Conservation (phyloP, 2,797 vertebrate species). For the Centroberyx gerrardi region DNA sequence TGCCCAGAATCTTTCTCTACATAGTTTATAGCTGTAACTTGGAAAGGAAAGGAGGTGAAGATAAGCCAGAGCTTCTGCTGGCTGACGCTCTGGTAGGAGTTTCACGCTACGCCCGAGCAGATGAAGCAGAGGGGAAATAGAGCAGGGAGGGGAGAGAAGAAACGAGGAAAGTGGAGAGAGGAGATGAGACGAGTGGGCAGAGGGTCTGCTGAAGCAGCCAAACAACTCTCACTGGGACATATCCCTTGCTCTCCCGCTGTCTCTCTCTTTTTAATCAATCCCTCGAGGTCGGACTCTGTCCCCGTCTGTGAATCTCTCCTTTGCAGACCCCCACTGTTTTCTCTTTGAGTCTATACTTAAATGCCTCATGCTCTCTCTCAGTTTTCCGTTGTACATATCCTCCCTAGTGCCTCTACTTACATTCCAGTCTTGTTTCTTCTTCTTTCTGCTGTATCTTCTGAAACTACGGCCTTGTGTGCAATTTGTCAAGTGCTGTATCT, state of each 20-base stretch:
- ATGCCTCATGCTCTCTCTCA: not conserved
- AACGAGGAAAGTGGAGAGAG: conserved; percentile 13
- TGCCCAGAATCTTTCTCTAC: no score
- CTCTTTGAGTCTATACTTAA: not conserved
- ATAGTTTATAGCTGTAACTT: no score
- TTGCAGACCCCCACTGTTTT: conserved; percentile 19
- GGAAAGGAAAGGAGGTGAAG: not conserved
- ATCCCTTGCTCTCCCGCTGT: conserved; percentile 42
- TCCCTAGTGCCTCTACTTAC: not conserved
- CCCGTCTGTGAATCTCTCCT: not conserved
- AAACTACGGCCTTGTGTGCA: conserved; percentile 1
- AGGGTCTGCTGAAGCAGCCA: conserved; percentile 24
- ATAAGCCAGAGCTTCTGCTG: conserved; percentile 62
- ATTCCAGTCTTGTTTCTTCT: not conserved
- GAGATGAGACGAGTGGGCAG: conserved; percentile 31
- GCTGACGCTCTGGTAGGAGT: conserved; percentile 46
- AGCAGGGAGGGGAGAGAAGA: conserved; percentile 16
- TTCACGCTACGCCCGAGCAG: conserved; percentile 10
- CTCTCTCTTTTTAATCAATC: conserved; percentile 56
- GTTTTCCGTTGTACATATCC: not conserved
- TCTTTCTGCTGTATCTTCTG: conserved; percentile 11
- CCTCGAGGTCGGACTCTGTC: conserved; percentile 32
- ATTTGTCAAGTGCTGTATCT: conserved; percentile 4
- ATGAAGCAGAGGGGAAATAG: conserved; percentile 36
- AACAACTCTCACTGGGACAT: conserved; percentile 55